Percentiles rank a stretch among this genome's conserved stretches.
These are phyloP conservation scores for Acridotheres tristis DNA, from an alignment of 2,797 vertebrate species.

Conservation along the genomic window DNA sequence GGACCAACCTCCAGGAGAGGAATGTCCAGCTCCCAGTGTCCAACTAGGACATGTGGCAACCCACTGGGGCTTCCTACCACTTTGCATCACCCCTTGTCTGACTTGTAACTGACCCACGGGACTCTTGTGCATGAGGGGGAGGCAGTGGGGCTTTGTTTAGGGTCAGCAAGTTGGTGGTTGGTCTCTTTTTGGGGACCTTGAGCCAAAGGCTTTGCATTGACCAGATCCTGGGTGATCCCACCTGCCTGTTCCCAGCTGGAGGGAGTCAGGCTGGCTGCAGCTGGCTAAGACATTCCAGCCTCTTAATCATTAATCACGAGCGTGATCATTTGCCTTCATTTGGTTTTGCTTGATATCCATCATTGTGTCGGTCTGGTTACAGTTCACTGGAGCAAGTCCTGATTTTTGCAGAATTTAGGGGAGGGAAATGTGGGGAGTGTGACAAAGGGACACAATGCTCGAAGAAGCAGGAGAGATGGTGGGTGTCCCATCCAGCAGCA, in stretches of 20 bases:
- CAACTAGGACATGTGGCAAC: not conserved
- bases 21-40: not conserved
- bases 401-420: not conserved
- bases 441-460: accelerated
- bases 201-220: not conserved
- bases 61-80: accelerated
- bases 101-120: accelerated
- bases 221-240: not conserved
- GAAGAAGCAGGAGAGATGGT: not conserved
- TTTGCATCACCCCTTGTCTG: not conserved
- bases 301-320: conserved; percentile 1
- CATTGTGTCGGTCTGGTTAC: not conserved
- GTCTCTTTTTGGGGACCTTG: not conserved
- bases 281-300: not conserved
- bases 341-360: not conserved
- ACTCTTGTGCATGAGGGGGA: not conserved
- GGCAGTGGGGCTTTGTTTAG: not conserved
- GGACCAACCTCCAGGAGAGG: not conserved
- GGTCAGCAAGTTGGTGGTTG: not conserved
- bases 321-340: not conserved
- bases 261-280: not conserved
- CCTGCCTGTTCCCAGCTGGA: not conserved
- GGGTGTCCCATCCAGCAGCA: not conserved
- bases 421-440: accelerated
- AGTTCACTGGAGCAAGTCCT: not conserved